Conservation (phyloP, 2,113 vertebrate genomes). For the Saguinus midas region DNA sequence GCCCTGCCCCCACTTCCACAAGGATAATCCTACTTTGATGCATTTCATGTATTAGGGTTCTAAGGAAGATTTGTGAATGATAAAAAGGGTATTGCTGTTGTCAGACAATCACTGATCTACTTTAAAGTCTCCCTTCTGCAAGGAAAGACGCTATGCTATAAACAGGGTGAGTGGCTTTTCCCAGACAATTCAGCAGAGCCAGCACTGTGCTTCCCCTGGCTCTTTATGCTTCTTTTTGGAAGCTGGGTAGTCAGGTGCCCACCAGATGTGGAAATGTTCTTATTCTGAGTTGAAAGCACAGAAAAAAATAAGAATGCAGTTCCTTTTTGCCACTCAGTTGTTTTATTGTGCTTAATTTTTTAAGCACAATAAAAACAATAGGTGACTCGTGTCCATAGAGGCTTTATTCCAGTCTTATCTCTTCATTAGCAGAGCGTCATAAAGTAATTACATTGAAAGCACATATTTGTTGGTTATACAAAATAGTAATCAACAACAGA, state of each 20-base stretch:
- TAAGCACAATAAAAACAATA: constrained; percentile 15
- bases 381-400: neutral
- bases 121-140: neutral
- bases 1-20: neutral
- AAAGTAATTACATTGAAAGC: neutral
- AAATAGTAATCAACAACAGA: constrained; percentile 23
- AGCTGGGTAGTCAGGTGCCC: constrained; percentile 33
- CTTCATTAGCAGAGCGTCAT: neutral
- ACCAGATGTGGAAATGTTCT: constrained; percentile 16
- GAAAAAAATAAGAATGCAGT: constrained; percentile 12
- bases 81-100: neutral
- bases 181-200: neutral
- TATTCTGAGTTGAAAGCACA: constrained; percentile 53
- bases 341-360: no score
- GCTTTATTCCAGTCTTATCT: neutral
- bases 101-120: neutral
- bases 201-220: neutral
- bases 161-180: neutral
- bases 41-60: neutral
- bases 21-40: neutral
- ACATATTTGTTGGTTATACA: neutral
- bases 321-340: no score
- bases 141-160: neutral
- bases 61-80: neutral
- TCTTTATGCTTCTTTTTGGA: constrained; percentile 64